phyloP scores from a whole-genome alignment of 2,888 invertebrate genomes.

The Cantharis rufa region DNA sequence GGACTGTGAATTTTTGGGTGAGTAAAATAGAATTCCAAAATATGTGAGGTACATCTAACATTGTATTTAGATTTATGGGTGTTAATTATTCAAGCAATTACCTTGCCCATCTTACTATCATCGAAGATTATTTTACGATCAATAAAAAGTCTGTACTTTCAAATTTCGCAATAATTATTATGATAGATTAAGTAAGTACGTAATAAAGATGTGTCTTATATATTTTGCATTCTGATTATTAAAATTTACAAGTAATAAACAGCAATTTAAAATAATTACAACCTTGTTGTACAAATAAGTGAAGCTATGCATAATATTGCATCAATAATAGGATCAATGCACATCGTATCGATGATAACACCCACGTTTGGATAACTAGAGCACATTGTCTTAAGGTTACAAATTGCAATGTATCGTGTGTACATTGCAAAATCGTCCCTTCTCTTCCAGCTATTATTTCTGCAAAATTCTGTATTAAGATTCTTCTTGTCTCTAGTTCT shows the following conservation, averaged over 20 bases:
- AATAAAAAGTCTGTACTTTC: neutral
- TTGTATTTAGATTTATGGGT: neutral
- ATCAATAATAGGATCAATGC: neutral
- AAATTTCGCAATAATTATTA: neutral
- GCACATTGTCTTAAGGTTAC: constrained; percentile 41
- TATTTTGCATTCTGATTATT: neutral
- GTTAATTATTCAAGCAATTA: neutral
- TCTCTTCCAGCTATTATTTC: constrained; percentile 34
- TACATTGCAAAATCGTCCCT: constrained; percentile 40
- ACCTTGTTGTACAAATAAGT: neutral
- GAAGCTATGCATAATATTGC: neutral
- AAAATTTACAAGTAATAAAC: neutral
- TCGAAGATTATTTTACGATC: neutral
- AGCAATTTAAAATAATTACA: neutral
- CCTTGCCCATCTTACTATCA: neutral
- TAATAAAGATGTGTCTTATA: neutral
- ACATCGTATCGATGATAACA: neutral
- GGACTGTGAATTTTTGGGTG: neutral
- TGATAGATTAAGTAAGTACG: neutral
- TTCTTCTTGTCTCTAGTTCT: constrained; percentile 15
- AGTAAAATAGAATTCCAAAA: neutral
- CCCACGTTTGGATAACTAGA: constrained; percentile 33
- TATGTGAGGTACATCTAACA: neutral
- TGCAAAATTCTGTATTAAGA: constrained; percentile 27
- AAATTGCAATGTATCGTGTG: constrained; percentile 33